phyloP scores from a whole-genome alignment of 2,113 vertebrate species.

The Perca flavescens region DNA sequence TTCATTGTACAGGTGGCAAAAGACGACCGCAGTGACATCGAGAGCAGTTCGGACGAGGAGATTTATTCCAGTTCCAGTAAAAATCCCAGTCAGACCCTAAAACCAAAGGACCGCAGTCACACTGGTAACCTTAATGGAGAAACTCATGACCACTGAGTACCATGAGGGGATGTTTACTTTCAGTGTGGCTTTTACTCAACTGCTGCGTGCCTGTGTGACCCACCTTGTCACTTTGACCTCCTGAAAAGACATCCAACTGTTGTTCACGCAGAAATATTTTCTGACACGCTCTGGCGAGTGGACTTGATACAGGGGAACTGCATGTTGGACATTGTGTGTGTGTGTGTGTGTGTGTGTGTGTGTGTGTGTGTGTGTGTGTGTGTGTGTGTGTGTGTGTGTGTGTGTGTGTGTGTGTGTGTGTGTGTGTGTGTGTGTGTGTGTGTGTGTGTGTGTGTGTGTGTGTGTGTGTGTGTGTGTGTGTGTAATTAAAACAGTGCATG shows the following conservation, averaged over 20 bases:
- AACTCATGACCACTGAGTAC: slow-evolving; percentile 85
- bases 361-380: slow-evolving; percentile 14
- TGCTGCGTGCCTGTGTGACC: slow-evolving; percentile 23
- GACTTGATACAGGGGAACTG: slow-evolving; percentile 17
- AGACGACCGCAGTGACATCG: slow-evolving; percentile 91
- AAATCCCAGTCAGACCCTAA: slow-evolving; percentile 38
- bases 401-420: slow-evolving; percentile 3
- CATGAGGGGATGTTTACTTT: slow-evolving; percentile 3
- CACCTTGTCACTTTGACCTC: not conserved
- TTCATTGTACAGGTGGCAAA: slow-evolving; percentile 86
- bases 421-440: slow-evolving; percentile 10
- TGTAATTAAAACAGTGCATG: slow-evolving; percentile 3
- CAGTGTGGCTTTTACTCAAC: slow-evolving; percentile 35
- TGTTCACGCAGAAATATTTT: not conserved
- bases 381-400: slow-evolving; percentile 1
- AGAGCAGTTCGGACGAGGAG: slow-evolving; percentile 93
- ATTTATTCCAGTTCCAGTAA: slow-evolving; percentile 81
- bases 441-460: slow-evolving; percentile 14
- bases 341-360: slow-evolving; percentile 14
- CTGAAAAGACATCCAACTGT: slow-evolving; percentile 10
- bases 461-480: slow-evolving; percentile 2
- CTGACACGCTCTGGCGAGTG: slow-evolving; percentile 13
- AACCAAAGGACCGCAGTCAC: slow-evolving; percentile 74
- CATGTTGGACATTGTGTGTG: slow-evolving; percentile 23
- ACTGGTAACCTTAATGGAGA: slow-evolving; percentile 86